Evolutionary conservation across 2,797 vertebrate species (phyloP).

Genomic region (Enteromius thamalakanensis): DNA sequence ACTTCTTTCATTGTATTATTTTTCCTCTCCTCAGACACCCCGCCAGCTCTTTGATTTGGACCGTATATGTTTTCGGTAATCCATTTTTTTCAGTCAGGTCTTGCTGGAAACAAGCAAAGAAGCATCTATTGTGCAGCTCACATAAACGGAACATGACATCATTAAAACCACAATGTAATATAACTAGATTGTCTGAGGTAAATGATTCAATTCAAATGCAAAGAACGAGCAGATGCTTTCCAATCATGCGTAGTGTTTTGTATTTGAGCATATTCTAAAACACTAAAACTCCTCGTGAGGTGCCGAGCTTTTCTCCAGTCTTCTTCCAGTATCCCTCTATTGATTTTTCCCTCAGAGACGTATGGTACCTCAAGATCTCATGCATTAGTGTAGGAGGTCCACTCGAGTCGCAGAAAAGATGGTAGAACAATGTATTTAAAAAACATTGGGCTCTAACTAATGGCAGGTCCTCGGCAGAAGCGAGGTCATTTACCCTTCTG

Average conservation of each 20-base stretch:
- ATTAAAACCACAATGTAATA: neutral
- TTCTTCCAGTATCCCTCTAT: slow-evolving; percentile 60
- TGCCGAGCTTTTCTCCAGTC: slow-evolving; percentile 43
- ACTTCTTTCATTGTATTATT: slow-evolving; percentile 52
- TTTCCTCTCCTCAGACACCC: slow-evolving; percentile 41
- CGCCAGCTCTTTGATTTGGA: slow-evolving; percentile 45
- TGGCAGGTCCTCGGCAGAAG: slow-evolving; percentile 74
- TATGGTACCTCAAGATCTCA: slow-evolving; percentile 66
- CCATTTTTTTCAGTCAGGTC: slow-evolving; percentile 49
- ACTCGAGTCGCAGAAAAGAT: slow-evolving; percentile 67
- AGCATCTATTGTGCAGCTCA: slow-evolving; percentile 17
- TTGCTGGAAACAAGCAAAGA: slow-evolving; percentile 30
- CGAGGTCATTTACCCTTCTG: slow-evolving; percentile 79
- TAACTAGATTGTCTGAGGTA: neutral
- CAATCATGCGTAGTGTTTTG: slow-evolving; percentile 15
- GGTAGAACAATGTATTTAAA: slow-evolving; percentile 78
- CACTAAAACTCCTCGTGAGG: slow-evolving; percentile 49
- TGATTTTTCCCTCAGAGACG: slow-evolving; percentile 63
- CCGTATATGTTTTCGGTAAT: slow-evolving; percentile 41
- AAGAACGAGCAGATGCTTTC: slow-evolving; percentile 13
- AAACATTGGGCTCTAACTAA: slow-evolving; percentile 74
- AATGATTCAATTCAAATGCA: neutral
- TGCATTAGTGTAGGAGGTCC: slow-evolving; percentile 67
- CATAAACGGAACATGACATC: neutral
- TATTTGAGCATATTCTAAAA: slow-evolving; percentile 26